Percentiles rank a stretch among this genome's conserved stretches.
Evolutionary conservation across 1,140 invertebrate genomes (phyloP).

Genomic region (Drosophila kurseongensis): DNA sequence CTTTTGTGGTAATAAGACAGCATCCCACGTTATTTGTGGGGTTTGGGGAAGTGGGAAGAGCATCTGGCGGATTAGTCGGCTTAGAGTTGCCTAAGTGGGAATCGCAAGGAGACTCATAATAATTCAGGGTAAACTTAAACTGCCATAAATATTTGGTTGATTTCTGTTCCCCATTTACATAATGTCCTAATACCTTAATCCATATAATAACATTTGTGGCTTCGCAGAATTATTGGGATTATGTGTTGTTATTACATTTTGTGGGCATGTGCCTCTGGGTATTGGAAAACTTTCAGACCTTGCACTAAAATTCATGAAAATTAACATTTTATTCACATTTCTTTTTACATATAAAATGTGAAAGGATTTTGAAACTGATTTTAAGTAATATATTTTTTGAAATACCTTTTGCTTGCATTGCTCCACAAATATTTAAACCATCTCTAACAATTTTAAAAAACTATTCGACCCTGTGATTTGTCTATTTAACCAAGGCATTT

Average conservation of each 20-base stretch:
- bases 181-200: constrained; percentile 8
- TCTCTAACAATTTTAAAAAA: too few species aligned
- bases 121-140: constrained; percentile 8
- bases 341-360: too few species aligned
- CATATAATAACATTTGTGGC: neutral
- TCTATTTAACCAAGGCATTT: too few species aligned
- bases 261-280: neutral
- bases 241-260: neutral
- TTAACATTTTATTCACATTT: too few species aligned
- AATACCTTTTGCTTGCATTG: too few species aligned
- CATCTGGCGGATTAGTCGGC: constrained; percentile 29
- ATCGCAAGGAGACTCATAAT: neutral
- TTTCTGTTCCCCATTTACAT: neutral
- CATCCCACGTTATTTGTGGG: constrained; percentile 2
- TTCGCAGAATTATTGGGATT: neutral
- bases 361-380: too few species aligned
- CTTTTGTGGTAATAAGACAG: constrained; percentile 7
- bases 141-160: constrained; percentile 20
- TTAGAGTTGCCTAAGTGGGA: constrained; percentile 10
- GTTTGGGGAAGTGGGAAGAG: neutral
- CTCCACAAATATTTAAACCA: too few species aligned
- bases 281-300: neutral
- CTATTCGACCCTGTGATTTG: too few species aligned
- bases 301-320: too few species aligned
- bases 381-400: too few species aligned